Percentiles rank a stretch among this genome's conserved stretches.
Evolutionary conservation across 2,113 vertebrate genomes (phyloP).

Genomic region (Murina feae): DNA sequence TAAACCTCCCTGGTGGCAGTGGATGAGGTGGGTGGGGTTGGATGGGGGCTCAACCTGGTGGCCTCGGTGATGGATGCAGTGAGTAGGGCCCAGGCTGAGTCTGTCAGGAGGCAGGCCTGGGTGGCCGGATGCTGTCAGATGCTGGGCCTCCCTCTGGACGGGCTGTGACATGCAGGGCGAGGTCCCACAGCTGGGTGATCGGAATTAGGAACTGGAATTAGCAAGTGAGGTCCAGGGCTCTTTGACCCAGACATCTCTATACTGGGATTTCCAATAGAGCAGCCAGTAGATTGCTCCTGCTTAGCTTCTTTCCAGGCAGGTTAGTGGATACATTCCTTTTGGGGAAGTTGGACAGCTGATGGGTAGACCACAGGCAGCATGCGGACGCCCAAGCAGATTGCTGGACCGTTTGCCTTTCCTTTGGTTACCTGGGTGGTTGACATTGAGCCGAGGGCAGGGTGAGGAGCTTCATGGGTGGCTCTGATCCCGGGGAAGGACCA

Average conservation of each 20-base stretch:
- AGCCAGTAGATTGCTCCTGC: background rate
- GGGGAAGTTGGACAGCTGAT: background rate
- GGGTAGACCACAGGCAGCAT: background rate
- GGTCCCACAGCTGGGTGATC: too few relatives aligned
- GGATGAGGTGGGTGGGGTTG: background rate
- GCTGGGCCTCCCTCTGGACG: rapidly evolving
- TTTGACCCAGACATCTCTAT: background rate
- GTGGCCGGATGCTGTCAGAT: background rate
- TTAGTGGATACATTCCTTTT: background rate
- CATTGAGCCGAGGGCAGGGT: background rate
- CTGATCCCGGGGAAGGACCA: background rate
- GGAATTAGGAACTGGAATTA: background rate
- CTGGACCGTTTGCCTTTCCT: background rate
- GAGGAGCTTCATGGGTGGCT: background rate
- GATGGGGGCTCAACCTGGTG: background rate
- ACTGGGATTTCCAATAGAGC: background rate
- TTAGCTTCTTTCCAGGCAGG: background rate
- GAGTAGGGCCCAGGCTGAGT: background rate
- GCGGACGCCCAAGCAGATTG: too few relatives aligned
- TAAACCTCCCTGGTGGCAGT: background rate
- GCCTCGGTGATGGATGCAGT: background rate
- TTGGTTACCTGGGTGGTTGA: background rate
- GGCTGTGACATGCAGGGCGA: rapidly evolving
- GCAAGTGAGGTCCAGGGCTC: background rate
- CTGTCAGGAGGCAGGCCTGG: background rate